Evolutionary conservation across 2,113 vertebrate species (phyloP).

Genomic region (Hucho hucho): DNA sequence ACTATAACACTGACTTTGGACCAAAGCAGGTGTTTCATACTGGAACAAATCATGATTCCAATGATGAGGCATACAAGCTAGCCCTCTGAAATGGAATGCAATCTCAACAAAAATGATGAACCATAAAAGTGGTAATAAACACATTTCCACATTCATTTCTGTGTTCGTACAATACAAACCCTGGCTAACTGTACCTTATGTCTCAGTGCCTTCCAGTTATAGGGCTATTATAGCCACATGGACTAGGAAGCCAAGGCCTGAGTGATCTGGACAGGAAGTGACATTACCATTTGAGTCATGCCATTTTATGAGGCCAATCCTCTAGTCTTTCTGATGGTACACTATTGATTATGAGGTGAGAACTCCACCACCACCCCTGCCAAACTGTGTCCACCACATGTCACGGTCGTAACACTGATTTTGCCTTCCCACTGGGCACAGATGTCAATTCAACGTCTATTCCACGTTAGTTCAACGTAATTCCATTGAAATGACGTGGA

Average conservation of each 20-base stretch:
- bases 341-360: slow-evolving; percentile 33
- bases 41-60: slow-evolving; percentile 22
- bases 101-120: slow-evolving; percentile 29
- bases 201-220: slow-evolving; percentile 10
- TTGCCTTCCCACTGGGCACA: slow-evolving; percentile 27
- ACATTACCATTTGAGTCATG: slow-evolving; percentile 35
- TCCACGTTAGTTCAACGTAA: no score
- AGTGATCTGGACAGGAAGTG: slow-evolving; percentile 38
- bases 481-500: no score
- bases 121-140: background rate
- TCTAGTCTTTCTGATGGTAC: slow-evolving; percentile 22
- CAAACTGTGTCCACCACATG: slow-evolving; percentile 7
- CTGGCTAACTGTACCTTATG: slow-evolving; percentile 25
- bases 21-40: slow-evolving; percentile 41
- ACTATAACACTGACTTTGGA: slow-evolving; percentile 37
- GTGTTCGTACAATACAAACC: slow-evolving; percentile 20
- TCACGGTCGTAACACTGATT: slow-evolving; percentile 24
- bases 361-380: slow-evolving; percentile 35
- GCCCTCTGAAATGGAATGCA: slow-evolving; percentile 12
- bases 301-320: slow-evolving; percentile 48
- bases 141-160: slow-evolving; percentile 9
- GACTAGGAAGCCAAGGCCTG: slow-evolving; percentile 12
- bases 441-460: no score
- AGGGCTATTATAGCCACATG: slow-evolving; percentile 30
- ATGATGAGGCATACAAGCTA: background rate